Conservation (phyloP, 2,888 invertebrate species). For the Tryphoninae sp. region DNA sequence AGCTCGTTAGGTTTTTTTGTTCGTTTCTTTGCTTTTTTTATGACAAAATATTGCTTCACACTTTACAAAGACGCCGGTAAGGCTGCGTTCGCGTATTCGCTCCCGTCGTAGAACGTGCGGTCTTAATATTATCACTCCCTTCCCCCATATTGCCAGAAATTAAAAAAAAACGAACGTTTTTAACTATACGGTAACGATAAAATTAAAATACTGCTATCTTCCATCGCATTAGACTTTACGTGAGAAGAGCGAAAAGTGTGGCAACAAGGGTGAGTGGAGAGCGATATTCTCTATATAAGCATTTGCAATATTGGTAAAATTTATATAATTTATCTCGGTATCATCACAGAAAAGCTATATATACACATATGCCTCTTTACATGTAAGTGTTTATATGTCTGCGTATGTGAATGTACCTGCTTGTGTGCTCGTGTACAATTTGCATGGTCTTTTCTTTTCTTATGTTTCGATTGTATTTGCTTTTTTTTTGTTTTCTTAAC, state of each 20-base stretch:
- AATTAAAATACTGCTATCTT: slow-evolving; percentile 51
- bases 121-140: slow-evolving; percentile 14
- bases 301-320: slow-evolving; percentile 68
- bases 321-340: slow-evolving; percentile 65
- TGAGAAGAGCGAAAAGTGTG: slow-evolving; percentile 29
- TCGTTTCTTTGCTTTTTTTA: slow-evolving; percentile 61
- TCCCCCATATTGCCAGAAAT: slow-evolving; percentile 27
- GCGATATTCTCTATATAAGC: slow-evolving; percentile 65
- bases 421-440: neutral
- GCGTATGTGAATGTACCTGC: neutral
- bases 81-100: slow-evolving; percentile 68
- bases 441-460: slow-evolving; percentile 6
- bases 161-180: neutral
- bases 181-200: slow-evolving; percentile 11
- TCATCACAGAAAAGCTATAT: slow-evolving; percentile 74
- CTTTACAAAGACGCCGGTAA: slow-evolving; percentile 70
- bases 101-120: slow-evolving; percentile 30
- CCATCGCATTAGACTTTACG: slow-evolving; percentile 42
- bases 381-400: slow-evolving; percentile 46
- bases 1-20: slow-evolving; percentile 36
- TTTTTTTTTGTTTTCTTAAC: neutral
- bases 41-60: slow-evolving; percentile 77
- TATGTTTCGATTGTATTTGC: neutral
- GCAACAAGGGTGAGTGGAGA: slow-evolving; percentile 50
- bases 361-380: slow-evolving; percentile 68